Evolutionary conservation across 2,888 invertebrate species (phyloP), one percentile per base, ranked within the genome.

Genomic region (Oligia fasciuncula): DNA sequence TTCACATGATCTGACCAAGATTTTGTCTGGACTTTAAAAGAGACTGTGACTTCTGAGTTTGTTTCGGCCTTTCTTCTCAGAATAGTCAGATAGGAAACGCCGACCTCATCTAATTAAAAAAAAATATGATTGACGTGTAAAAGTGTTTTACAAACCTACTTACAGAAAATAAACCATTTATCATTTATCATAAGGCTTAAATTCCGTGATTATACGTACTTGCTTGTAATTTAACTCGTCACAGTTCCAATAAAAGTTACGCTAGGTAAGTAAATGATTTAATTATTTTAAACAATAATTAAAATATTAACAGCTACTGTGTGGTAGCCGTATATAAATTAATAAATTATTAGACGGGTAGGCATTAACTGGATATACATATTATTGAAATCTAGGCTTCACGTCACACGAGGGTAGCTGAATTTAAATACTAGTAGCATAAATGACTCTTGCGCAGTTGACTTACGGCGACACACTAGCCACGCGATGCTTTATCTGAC

Each of bases 271-370:
- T 29, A 29, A 29, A 51, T 23, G n/a, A 51, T 63, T 51, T 63
- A 14, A 49, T 51, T 9, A 0, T 29, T 76, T 62, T 14, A 51
- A 76, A 63, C 29, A 51, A 6, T 75, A 3, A 75, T 63, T 51
- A 63, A 19, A 76, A 51, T 74, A 74, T 62, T 76, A 35, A 73
- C 62, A 35, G 13, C 29, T 69, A 68, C 29, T 67, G 23, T 23
- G 23, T 67, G 23, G 13, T 66, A 43, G 43, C 43, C 66, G 29
- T 29, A 29, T 43, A 8, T 43, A n/a, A 66, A 14, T 66, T 11
- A 17, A 46, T 46, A 29, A 43, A 46, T 46, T 17, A 5, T n/a
- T 11, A 49, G 19, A 69, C 4, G 4, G 2, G 29, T 19, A 35
- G 14, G 13, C 0, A 35, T 49, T 49, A 23, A n/a, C 54, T 35